Evolutionary conservation across 1,140 invertebrate genomes (phyloP).

Genomic region (Heliothis subflexa): DNA sequence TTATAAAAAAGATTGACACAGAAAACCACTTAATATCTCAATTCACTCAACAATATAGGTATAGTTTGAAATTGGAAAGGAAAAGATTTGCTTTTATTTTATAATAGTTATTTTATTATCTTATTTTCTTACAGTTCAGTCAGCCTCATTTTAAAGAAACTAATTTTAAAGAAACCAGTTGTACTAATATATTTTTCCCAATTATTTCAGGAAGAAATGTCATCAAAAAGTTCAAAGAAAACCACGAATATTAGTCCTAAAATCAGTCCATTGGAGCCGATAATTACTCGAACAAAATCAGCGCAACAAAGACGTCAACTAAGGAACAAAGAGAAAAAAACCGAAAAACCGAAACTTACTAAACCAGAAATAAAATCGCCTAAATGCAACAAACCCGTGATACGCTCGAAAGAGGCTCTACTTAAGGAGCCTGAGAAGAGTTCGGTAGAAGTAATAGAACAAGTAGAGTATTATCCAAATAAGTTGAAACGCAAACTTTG

Average conservation of each 20-base stretch:
- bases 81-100: no score
- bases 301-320: constrained; percentile 62
- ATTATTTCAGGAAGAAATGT: constrained; percentile 35
- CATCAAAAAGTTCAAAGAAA: constrained; percentile 18
- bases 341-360: constrained; percentile 46
- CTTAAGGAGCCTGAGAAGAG: neutral
- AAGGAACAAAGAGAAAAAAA: constrained; percentile 31
- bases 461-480: constrained; percentile 63
- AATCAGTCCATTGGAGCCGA: constrained; percentile 48
- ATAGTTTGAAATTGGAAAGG: no score
- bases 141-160: no score
- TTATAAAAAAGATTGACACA: no score
- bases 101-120: no score
- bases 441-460: constrained; percentile 2
- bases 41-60: no score
- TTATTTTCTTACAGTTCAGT: no score
- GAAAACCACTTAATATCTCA: no score
- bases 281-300: constrained; percentile 68
- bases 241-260: neutral
- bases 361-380: constrained; percentile 49
- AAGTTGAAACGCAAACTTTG: constrained; percentile 59
- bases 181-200: neutral
- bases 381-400: constrained; percentile 44
- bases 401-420: constrained; percentile 40
- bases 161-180: neutral